Evolutionary conservation across 2,888 invertebrate species (phyloP), one percentile per base, ranked within the genome.

Genomic region (Cheilosia scutellata): DNA sequence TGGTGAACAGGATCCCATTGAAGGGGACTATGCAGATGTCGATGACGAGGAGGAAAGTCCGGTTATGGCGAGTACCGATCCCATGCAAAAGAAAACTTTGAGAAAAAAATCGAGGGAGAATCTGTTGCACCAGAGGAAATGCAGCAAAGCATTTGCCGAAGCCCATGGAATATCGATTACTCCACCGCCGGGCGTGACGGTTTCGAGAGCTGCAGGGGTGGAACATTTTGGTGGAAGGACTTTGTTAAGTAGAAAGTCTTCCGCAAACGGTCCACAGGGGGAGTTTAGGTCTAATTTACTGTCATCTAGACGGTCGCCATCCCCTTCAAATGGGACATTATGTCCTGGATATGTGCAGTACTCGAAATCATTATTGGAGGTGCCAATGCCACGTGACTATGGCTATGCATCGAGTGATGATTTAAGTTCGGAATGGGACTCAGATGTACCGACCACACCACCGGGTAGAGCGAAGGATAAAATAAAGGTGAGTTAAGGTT

Each of bases 351-450:
- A 97, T 90, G 96, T 96, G 87, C 96, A 96, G 91, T 96, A 97
- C 93, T 95, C 96, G 89, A 95, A 94, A 89, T 96, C 95, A 29
- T 92, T 97, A 68, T 92, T 96, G 87, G 95, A 96, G 90, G 96
- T 97, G 88, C 96, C 96, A 0, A 94, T 95, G 93, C 94, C 94
- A 37, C 93, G 95, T 86, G 97, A 97, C 90, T 98, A 96, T 91
- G 97, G 96, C 13, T 97, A 97, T 90, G 96, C 97, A n/a, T 96
- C 96, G 88, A 97, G 96, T 90, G 97, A 98, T 92, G 97, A 97
- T 92, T 94, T 97, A 83, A 97, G 97, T 91, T 97, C 97, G 13
- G 97, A 97, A 90, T 97, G 97, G 97, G 97, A 97, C 91, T 97
- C 96, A 2, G 97, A 97, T 92, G 96, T 95, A 6, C 94, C 95